Conservation (phyloP, 2,888 invertebrate genomes). For the Cylloceria caligata region DNA sequence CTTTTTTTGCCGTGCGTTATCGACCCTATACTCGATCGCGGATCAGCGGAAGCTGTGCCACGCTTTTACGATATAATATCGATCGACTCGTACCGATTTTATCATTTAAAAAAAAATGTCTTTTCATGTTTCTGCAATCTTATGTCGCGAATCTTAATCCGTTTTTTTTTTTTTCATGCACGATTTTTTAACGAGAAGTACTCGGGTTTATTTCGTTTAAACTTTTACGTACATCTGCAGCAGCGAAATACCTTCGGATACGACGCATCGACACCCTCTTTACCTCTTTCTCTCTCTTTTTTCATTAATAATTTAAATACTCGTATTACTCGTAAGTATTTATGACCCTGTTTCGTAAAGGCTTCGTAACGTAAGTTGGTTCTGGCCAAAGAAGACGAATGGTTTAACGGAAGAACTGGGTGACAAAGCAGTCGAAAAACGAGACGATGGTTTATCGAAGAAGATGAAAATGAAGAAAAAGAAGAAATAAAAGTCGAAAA, state of each 20-base stretch:
- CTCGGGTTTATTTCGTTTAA: constrained; percentile 38
- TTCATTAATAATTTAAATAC: constrained; percentile 79
- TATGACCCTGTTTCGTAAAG: constrained; percentile 83
- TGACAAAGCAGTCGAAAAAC: constrained; percentile 39
- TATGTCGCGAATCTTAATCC: constrained; percentile 33
- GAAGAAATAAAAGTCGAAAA: not conserved
- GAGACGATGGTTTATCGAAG: constrained; percentile 48
- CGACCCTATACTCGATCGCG: constrained; percentile 49
- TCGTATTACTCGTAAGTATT: constrained; percentile 81
- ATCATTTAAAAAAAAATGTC: too few relatives aligned
- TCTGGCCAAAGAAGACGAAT: constrained; percentile 75
- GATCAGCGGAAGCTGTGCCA: constrained; percentile 24
- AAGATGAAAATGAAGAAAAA: constrained; percentile 34
- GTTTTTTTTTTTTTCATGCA: constrained; percentile 16
- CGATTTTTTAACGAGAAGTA: not conserved
- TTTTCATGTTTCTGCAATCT: constrained; percentile 43
- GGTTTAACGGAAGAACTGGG: constrained; percentile 56
- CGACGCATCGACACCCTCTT: constrained; percentile 48
- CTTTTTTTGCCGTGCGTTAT: constrained; percentile 69
- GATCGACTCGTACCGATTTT: constrained; percentile 51
- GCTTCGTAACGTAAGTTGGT: constrained; percentile 81
- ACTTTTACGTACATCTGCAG: constrained; percentile 45
- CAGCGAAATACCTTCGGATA: constrained; percentile 45
- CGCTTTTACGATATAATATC: constrained; percentile 35
- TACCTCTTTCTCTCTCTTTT: constrained; percentile 59